Percentiles rank a stretch among this genome's conserved stretches.
These are phyloP conservation scores for Scophthalmus maximus DNA, from an alignment of 2,113 vertebrate species.

Conservation along the genomic window DNA sequence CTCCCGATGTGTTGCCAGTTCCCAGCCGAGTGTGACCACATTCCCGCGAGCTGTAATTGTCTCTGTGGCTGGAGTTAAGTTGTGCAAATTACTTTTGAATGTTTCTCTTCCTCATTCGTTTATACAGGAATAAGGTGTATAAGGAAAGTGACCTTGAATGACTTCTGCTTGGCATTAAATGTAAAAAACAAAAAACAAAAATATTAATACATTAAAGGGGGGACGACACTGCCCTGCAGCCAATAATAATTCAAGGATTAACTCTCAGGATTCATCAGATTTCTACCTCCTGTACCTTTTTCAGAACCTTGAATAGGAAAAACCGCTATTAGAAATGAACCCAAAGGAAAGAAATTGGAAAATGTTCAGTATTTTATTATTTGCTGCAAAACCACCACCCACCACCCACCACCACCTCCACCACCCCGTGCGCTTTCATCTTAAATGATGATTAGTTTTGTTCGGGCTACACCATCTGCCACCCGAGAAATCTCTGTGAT, in stretches of 20 bases:
- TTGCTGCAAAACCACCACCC: constrained; percentile 13
- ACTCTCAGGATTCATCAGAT: background rate
- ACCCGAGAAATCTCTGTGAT: constrained; percentile 68
- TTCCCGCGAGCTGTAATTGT: background rate
- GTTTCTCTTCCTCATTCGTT: too few relatives aligned
- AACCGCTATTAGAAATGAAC: background rate
- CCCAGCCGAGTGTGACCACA: too few relatives aligned
- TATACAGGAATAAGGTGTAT: too few relatives aligned
- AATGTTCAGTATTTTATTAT: constrained; percentile 33
- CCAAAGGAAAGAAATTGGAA: constrained; percentile 11
- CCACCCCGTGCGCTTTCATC: constrained; percentile 49
- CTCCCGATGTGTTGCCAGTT: too few relatives aligned
- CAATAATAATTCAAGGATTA: background rate
- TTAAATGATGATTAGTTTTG: constrained; percentile 65
- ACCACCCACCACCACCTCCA: background rate
- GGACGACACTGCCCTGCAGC: too few relatives aligned
- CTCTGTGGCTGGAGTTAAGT: background rate
- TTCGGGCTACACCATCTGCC: constrained; percentile 61
- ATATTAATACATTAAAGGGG: too few relatives aligned
- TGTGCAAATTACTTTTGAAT: background rate
- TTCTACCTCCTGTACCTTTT: background rate
- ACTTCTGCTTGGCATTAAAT: too few relatives aligned
- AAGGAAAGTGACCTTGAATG: too few relatives aligned
- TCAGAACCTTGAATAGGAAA: constrained; percentile 35
- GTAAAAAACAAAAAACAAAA: too few relatives aligned